Conservation (phyloP, 2,888 invertebrate genomes). For the Torymus auratus region DNA sequence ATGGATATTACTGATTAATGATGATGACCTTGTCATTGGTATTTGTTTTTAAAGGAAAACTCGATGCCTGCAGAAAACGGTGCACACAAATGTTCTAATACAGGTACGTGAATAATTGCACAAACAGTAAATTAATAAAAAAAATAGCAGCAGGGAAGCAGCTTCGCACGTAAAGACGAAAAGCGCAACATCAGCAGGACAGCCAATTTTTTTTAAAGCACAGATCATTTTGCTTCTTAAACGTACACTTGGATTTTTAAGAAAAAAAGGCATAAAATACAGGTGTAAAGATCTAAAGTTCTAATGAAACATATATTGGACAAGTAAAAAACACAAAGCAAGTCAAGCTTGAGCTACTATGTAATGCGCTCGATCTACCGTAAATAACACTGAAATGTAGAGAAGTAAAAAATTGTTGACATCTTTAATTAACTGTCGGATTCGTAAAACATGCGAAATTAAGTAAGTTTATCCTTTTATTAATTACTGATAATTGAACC, state of each 20-base stretch:
- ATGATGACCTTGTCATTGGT: no score
- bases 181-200: conserved; percentile 50
- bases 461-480: neutral
- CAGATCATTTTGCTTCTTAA: neutral
- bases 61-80: no score
- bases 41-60: no score
- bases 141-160: conserved; percentile 60
- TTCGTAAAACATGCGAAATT: neutral
- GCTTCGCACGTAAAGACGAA: conserved; percentile 54
- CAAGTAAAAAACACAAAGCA: conserved; percentile 15
- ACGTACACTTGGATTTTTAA: neutral
- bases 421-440: neutral
- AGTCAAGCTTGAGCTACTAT: conserved; percentile 29
- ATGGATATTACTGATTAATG: no score
- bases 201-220: conserved; percentile 35
- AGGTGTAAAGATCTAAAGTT: neutral
- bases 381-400: conserved; percentile 15
- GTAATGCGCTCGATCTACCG: neutral
- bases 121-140: conserved; percentile 13
- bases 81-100: conserved; percentile 1
- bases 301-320: neutral
- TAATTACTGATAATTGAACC: neutral
- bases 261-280: neutral
- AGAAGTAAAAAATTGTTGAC: conserved; percentile 14
- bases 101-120: conserved; percentile 14